Evolutionary conservation across 2,888 invertebrate species (phyloP), one percentile per base, ranked within the genome.

Genomic region (Bursaphelenchus okinawaensis): DNA sequence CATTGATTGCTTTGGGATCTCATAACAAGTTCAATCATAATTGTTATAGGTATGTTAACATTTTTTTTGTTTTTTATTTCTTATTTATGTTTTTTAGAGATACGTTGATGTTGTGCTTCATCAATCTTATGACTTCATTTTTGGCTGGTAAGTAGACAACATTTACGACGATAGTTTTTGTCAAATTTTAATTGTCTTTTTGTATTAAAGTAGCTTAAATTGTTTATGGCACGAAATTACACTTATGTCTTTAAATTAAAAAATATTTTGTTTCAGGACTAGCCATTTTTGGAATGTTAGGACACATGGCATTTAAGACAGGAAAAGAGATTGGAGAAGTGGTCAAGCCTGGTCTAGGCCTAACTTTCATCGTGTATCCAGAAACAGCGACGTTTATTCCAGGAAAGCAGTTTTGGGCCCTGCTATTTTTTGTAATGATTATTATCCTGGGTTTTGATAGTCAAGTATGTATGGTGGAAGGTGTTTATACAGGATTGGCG

Each of bases 211-310:
- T 1, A 40, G 12, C 3, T n/a, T n/a, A n/a, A n/a, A n/a, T n/a
- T n/a, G n/a, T n/a, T n/a, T n/a, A n/a, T n/a, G n/a, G n/a, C n/a
- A n/a, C n/a, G n/a, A n/a, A n/a, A n/a, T n/a, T n/a, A n/a, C n/a
- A n/a, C 2, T 40, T 40, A 4, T 16, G 3, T 40, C n/a, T 40
- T 40, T 40, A 4, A n/a, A 40, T 29, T 6, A 40, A 4, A 4
- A 40, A 1, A 40, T 40, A 1, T 40, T 4, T 4, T 16, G n/a
- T 40, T 40, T 40, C 40, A 40, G 40, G 40, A 3, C 40, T 40
- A 12, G 86, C 85, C 58, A 84, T 86, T n/a, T 86, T 86, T 78
- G 85, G 85, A 9, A 84, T 86, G 28, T 82, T 86, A 52, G 86
- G 86, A 4, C 85, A 75, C 71, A 81, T 81, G 81, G 76, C 77